Percentiles rank a stretch among this genome's conserved stretches.
Conservation (phyloP, 2,888 invertebrate species). For the Petrophora chlorosata region DNA sequence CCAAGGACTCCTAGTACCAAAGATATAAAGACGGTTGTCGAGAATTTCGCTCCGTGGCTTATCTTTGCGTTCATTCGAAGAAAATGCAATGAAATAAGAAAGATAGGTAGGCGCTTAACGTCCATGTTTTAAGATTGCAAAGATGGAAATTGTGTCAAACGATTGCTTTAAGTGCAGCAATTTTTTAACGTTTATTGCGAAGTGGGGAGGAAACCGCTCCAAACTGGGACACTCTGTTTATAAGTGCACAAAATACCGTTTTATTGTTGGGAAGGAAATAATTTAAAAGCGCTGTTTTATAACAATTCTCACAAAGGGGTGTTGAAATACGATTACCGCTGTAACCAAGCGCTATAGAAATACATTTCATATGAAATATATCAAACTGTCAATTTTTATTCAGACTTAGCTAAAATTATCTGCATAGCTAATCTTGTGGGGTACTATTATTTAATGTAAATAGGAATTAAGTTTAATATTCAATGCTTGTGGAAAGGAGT, state of each 20-base stretch:
- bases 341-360: no score
- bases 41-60: conserved; percentile 1
- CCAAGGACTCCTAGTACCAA: conserved; percentile 29
- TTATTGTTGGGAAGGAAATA: conserved; percentile 1
- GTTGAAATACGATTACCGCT: neutral
- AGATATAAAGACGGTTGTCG: conserved; percentile 23
- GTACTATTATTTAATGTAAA: no score
- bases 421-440: no score
- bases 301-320: neutral
- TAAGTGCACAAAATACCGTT: conserved; percentile 11
- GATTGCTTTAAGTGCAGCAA: conserved; percentile 36
- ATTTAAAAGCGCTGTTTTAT: neutral
- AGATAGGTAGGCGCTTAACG: conserved; percentile 43
- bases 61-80: conserved; percentile 19
- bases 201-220: conserved; percentile 12
- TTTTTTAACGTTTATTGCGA: conserved; percentile 30
- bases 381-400: no score
- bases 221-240: conserved; percentile 21
- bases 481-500: no score
- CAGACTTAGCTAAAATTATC: no score
- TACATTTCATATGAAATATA: no score
- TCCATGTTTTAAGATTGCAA: conserved; percentile 47
- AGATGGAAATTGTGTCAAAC: conserved; percentile 45
- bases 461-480: no score
- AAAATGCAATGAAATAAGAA: conserved; percentile 40